Base-by-base conservation (phyloP, 2,113 vertebrate genomes). In the Mugil cephalus region DNA sequence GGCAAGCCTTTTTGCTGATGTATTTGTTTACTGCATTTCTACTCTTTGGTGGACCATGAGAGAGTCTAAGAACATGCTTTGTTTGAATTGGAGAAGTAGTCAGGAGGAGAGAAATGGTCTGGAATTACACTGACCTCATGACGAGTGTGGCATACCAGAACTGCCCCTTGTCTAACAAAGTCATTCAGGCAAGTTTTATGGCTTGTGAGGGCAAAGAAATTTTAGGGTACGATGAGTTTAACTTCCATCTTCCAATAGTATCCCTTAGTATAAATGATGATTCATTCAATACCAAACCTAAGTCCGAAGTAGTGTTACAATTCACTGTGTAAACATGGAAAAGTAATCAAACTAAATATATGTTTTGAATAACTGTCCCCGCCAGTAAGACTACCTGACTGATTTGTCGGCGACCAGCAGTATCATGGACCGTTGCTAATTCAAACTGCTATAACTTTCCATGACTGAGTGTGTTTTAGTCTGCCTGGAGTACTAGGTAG, bases 81-180 rank as follows among this genome's bases (percentile, higher is more conserved):
- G 53, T 45, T 35, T 69, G 10, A 68, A 52, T 1, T 8, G 24
- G 24, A 56, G 61, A 53, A 63, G 48, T 39, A 38, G 39, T 45
- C 19, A 67, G 34, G 46, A 64, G 64, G 58, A 69, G 71, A 83
- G 75, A 52, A 68, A 40, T 46, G 63, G 63, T 76, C 71, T 85
- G 62, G 43, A 78, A 79, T 80, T 80, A 74, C 30, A 50, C 55
- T 81, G 75, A 88, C 50, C 54, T 85, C 69, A 51, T 56, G 18
- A 84, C 59, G 46, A 88, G 75, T 69, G 54, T 88, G 74, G 73
- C 76, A 75, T 73, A 68, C 71, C 84, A 70, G 78, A 70, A 79
- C 84, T 87, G 21, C 59, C 68, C 52, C 39, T 56, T 67, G 55
- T 68, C 12, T 52, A 80, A 82, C 63, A 79, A 71, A 78, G 40